A percentile compares a stretch with the other conserved stretches of the same genome.
Conservation (phyloP, 35 echinoderm and acorn worm genomes). For the Ophioderma brevispina region DNA sequence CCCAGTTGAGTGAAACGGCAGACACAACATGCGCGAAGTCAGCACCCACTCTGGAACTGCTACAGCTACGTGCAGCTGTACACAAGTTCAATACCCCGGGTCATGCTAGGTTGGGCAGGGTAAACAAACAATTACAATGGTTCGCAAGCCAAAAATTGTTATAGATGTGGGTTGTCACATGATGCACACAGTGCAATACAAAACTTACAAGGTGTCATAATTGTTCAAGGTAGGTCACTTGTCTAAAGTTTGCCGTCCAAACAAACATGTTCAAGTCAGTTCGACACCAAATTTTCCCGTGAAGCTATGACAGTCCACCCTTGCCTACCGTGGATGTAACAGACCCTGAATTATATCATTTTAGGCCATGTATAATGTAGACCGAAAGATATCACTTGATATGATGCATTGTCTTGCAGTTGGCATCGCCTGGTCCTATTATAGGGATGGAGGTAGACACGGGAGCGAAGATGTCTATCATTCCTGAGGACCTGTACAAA, state of each 20-base stretch:
- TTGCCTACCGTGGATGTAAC: neutral
- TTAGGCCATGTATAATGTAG: neutral
- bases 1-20: neutral
- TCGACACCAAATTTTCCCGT: neutral
- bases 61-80: neutral
- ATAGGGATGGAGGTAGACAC: conserved; percentile 49
- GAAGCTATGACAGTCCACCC: neutral
- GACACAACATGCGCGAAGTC: neutral
- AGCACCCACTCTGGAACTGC: neutral
- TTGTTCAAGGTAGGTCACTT: conserved; percentile 63
- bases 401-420: neutral
- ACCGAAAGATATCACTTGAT: neutral
- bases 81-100: neutral
- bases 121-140: neutral
- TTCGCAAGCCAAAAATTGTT: neutral
- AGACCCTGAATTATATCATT: neutral
- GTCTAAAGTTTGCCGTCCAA: conserved; percentile 39
- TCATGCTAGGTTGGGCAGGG: neutral
- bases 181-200: neutral
- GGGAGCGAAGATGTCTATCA: conserved; percentile 45
- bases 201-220: conserved; percentile 35
- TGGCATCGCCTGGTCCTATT: neutral
- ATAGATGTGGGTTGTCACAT: neutral
- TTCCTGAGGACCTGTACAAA: conserved; percentile 30
- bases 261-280: neutral